Percentiles rank a stretch among this genome's conserved stretches.
phyloP scores from a whole-genome alignment of 2,888 invertebrate species.

The Phyllotreta striolata region DNA sequence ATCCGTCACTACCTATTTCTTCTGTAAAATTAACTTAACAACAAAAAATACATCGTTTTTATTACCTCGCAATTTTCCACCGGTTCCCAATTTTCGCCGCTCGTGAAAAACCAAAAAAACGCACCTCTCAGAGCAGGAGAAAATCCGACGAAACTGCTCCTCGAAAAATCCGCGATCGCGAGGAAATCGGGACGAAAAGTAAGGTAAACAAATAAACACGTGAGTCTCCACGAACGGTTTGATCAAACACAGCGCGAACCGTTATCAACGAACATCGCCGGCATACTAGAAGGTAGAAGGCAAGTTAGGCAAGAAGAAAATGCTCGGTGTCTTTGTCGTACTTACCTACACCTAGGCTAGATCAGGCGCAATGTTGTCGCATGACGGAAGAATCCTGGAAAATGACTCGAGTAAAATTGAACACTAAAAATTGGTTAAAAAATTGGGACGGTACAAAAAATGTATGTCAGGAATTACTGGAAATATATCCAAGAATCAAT shows the following conservation, averaged over 20 bases:
- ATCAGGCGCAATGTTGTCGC: constrained; percentile 38
- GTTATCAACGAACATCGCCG: constrained; percentile 37
- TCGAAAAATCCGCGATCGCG: constrained; percentile 11
- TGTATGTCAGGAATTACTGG: too few species aligned
- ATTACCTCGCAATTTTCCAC: neutral
- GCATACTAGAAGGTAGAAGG: constrained; percentile 31
- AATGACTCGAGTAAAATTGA: neutral
- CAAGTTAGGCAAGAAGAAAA: constrained; percentile 31
- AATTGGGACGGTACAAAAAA: too few species aligned
- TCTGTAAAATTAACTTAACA: too few species aligned
- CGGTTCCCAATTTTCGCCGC: neutral
- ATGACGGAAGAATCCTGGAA: constrained; percentile 32
- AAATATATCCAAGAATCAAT: too few species aligned
- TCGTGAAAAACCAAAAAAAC: neutral
- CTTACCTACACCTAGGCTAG: constrained; percentile 40
- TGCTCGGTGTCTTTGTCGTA: constrained; percentile 34
- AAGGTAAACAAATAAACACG: constrained; percentile 41
- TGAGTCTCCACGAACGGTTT: constrained; percentile 35
- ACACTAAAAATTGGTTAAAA: neutral
- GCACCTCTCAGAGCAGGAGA: constrained; percentile 16
- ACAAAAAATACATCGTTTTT: too few species aligned
- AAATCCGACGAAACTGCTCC: constrained; percentile 25
- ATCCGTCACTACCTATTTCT: too few species aligned
- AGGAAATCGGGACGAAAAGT: constrained; percentile 23
- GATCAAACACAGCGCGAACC: constrained; percentile 30